Evolutionary conservation across 2,888 invertebrate species (phyloP).

Genomic region (Dascillus cervinus): DNA sequence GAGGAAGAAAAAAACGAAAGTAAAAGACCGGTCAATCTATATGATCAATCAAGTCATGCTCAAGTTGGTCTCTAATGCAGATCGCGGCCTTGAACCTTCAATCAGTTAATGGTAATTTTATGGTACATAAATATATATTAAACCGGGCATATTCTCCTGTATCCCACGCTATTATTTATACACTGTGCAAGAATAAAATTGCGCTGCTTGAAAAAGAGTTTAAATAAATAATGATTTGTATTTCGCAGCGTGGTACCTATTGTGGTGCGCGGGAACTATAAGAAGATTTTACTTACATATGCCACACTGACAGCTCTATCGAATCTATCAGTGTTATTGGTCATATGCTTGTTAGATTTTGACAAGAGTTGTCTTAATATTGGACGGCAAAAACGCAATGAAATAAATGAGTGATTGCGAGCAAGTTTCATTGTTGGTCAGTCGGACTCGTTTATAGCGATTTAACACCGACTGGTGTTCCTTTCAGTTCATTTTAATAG

Average conservation of each 20-base stretch:
- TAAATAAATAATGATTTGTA: too few relatives aligned
- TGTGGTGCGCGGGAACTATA: slow-evolving; percentile 4
- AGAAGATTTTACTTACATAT: slow-evolving; percentile 1
- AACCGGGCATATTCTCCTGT: too few relatives aligned
- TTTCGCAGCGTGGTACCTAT: slow-evolving; percentile 6
- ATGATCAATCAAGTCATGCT: slow-evolving; percentile 17
- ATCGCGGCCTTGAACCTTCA: slow-evolving; percentile 9
- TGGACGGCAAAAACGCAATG: slow-evolving; percentile 4
- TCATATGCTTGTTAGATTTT: slow-evolving; percentile 7
- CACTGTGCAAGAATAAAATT: too few relatives aligned
- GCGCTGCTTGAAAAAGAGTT: too few relatives aligned
- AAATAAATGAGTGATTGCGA: too few relatives aligned
- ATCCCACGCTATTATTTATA: too few relatives aligned
- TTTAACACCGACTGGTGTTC: too few relatives aligned
- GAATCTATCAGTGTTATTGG: slow-evolving; percentile 5
- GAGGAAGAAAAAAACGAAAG: slow-evolving; percentile 3
- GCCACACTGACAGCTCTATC: slow-evolving; percentile 7
- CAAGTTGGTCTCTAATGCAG: slow-evolving; percentile 10
- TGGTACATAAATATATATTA: too few relatives aligned
- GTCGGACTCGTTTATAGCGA: too few relatives aligned
- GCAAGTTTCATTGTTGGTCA: too few relatives aligned
- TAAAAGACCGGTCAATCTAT: slow-evolving; percentile 6
- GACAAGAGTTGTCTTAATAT: slow-evolving; percentile 6
- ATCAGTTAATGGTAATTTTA: too few relatives aligned
- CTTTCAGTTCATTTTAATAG: too few relatives aligned